A percentile compares a stretch with the other conserved stretches of the same genome.
Conservation (phyloP, 2,888 invertebrate genomes). For the Hydrotaea diabolus region DNA sequence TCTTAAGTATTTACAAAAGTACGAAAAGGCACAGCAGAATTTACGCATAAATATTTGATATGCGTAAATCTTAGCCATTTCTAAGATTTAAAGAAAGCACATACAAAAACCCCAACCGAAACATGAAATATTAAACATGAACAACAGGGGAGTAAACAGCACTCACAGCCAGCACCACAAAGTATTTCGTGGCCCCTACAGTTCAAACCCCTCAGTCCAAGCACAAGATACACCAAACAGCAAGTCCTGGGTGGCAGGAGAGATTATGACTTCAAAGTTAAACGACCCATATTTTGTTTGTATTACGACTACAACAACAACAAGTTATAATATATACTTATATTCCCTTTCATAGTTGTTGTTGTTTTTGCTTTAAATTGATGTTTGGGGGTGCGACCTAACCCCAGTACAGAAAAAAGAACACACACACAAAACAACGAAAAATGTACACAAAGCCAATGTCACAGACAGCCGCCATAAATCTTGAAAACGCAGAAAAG, state of each 20-base stretch:
- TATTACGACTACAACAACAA: slow-evolving; percentile 31
- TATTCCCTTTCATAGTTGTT: neutral
- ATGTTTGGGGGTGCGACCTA: slow-evolving; percentile 54
- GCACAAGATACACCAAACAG: neutral
- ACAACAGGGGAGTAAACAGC: neutral
- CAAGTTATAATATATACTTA: neutral
- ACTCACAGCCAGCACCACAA: neutral
- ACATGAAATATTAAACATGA: slow-evolving; percentile 1
- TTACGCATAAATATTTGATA: neutral
- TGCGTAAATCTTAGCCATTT: neutral
- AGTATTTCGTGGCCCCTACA: neutral
- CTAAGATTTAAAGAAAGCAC: neutral
- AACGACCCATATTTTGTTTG: slow-evolving; percentile 51
- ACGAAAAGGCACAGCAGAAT: neutral
- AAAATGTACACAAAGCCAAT: slow-evolving; percentile 48
- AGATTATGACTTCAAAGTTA: slow-evolving; percentile 51
- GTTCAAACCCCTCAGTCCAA: neutral
- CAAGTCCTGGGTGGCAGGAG: neutral
- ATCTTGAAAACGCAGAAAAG: slow-evolving; percentile 31
- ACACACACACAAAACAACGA: slow-evolving; percentile 19
- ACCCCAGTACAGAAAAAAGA: neutral
- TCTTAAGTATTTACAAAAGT: neutral
- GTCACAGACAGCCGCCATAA: slow-evolving; percentile 56
- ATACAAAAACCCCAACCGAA: neutral
- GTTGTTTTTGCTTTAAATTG: slow-evolving; percentile 33